phyloP scores from a whole-genome alignment of 2,888 invertebrate species.

The Miltochrista miniata region DNA sequence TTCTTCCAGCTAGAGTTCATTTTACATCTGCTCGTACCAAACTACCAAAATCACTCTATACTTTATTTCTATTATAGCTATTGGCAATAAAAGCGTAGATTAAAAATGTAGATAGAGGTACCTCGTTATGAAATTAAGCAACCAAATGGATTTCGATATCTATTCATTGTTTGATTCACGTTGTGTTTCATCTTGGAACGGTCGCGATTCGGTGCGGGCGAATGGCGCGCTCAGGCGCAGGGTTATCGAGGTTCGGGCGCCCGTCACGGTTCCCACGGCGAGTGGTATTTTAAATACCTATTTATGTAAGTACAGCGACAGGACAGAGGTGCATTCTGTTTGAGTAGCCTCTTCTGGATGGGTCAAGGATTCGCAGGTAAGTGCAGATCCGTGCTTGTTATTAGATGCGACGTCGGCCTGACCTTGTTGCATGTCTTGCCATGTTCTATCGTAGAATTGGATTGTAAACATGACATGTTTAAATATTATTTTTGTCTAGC shows the following conservation, averaged over 20 bases:
- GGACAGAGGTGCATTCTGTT: conserved; percentile 73
- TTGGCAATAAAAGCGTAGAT: conserved; percentile 76
- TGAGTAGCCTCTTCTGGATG: conserved; percentile 82
- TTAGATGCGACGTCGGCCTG: conserved; percentile 62
- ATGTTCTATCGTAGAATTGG: conserved; percentile 69
- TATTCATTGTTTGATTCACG: conserved; percentile 75
- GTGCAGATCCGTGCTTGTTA: conserved; percentile 71
- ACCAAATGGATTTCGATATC: conserved; percentile 75
- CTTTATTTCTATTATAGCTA: conserved; percentile 66
- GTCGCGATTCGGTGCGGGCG: conserved; percentile 38
- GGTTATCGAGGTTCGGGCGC: conserved; percentile 68
- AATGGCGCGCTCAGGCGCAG: conserved; percentile 55
- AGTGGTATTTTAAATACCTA: conserved; percentile 82
- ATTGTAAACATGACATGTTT: conserved; percentile 40
- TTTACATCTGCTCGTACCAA: conserved; percentile 24
- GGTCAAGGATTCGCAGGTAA: conserved; percentile 80
- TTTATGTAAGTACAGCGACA: conserved; percentile 77
- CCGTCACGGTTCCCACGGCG: conserved; percentile 79
- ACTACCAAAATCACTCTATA: conserved; percentile 50
- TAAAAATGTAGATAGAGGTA: conserved; percentile 68
- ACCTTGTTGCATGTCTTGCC: conserved; percentile 71
- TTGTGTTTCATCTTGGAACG: conserved; percentile 38
- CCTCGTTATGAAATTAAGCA: conserved; percentile 74
- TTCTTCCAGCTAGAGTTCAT: conserved; percentile 23
- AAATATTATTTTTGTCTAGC: conserved; percentile 30